Evolutionary conservation across 2,888 invertebrate genomes (phyloP).

Genomic region (Hypsopygia costalis): DNA sequence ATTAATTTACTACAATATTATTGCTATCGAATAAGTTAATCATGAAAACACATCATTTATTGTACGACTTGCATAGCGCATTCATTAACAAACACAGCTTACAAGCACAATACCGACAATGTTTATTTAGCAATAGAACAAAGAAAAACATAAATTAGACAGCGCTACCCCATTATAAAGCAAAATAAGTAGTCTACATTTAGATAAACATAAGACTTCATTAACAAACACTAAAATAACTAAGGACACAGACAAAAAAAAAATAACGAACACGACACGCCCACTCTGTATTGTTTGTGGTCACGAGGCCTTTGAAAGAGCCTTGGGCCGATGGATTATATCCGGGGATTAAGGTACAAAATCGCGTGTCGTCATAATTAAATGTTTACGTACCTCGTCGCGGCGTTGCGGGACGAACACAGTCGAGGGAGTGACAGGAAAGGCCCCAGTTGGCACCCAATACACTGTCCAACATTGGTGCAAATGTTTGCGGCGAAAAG

Average conservation of each 20-base stretch:
- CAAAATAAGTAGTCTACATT: not conserved
- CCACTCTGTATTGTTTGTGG: not conserved
- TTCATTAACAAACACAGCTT: too few relatives aligned
- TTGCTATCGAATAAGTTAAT: too few relatives aligned
- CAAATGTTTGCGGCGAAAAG: not conserved
- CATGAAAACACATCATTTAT: too few relatives aligned
- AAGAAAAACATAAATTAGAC: conserved; percentile 9
- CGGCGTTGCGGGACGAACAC: conserved; percentile 56
- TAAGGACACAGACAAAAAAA: not conserved
- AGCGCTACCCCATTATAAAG: not conserved
- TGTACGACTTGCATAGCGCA: conserved; percentile 19
- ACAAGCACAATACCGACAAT: conserved; percentile 8
- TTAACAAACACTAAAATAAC: conserved; percentile 5
- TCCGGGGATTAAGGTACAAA: conserved; percentile 28
- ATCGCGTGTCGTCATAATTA: conserved; percentile 31
- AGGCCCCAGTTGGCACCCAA: conserved; percentile 24
- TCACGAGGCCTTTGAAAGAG: conserved; percentile 6
- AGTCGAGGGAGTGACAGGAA: conserved; percentile 52
- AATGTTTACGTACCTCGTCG: conserved; percentile 46
- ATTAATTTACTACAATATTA: too few relatives aligned
- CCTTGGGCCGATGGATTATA: conserved; percentile 8
- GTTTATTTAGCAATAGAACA: conserved; percentile 1
- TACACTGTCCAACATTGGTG: conserved; percentile 13
- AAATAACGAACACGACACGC: not conserved
- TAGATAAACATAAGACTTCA: not conserved